phyloP scores from a whole-genome alignment of 2,888 invertebrate species.

The Caenorhabditis drosophilae region DNA sequence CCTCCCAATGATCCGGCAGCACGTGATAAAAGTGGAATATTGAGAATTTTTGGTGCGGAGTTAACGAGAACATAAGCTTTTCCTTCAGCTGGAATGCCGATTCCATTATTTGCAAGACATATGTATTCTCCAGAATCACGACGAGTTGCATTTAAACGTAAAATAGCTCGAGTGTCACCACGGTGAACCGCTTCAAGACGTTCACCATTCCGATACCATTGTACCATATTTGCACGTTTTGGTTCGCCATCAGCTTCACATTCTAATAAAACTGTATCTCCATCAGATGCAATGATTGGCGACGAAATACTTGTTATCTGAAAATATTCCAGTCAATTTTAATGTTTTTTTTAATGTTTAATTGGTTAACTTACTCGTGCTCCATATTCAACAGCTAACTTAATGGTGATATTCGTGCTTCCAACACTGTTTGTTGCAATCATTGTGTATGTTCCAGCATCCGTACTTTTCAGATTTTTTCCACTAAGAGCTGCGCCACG shows the following conservation, averaged over 20 bases:
- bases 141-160: slow-evolving; percentile 61
- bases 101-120: slow-evolving; percentile 63
- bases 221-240: slow-evolving; percentile 56
- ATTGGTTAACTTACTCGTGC: too few relatives aligned
- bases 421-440: slow-evolving; percentile 63
- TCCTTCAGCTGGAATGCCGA: slow-evolving; percentile 49
- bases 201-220: slow-evolving; percentile 56
- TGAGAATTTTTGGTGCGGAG: slow-evolving; percentile 53
- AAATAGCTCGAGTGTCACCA: slow-evolving; percentile 40
- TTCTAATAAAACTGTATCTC: slow-evolving; percentile 64
- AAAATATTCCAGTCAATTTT: too few relatives aligned
- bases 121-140: slow-evolving; percentile 60
- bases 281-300: slow-evolving; percentile 60
- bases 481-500: slow-evolving; percentile 50
- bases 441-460: slow-evolving; percentile 62
- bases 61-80: slow-evolving; percentile 63
- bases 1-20: slow-evolving; percentile 60
- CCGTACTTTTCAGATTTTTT: slow-evolving; percentile 47
- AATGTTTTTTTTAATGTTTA: too few relatives aligned
- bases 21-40: slow-evolving; percentile 43
- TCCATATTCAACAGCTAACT: slow-evolving; percentile 60
- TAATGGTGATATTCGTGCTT: slow-evolving; percentile 61
- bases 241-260: slow-evolving; percentile 67
- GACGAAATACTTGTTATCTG: slow-evolving; percentile 59
- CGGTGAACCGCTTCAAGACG: slow-evolving; percentile 11